Evolutionary conservation across 2,888 invertebrate species (phyloP), one percentile per base, ranked within the genome.

Genomic region (Papilio demoleus): DNA sequence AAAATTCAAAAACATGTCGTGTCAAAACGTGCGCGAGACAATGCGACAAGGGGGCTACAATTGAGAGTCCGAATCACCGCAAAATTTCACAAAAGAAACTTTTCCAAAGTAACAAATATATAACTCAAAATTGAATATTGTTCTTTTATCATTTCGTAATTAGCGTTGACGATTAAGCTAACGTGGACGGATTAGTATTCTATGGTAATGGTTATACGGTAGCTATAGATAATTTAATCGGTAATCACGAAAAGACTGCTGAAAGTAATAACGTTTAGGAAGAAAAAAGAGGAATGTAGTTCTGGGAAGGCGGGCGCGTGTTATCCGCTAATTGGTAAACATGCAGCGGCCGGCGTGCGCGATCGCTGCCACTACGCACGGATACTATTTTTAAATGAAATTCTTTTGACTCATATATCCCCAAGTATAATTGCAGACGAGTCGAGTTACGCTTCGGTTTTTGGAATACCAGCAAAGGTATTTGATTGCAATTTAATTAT

Each of bases 1-100:
- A 93, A 93, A 93, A 93, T 93, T 93, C 92, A 93, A 92, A 93
- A 92, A 92, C 92, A 91, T 92, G 92, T 90, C 90, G 90, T 83
- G 88, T 77, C 85, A 82, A 81, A 84, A 81, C 83, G 82, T 86
- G 82, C 81, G 84, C 85, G 86, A 86, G 84, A 86, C 84, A 87
- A 87, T 84, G 86, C 86, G 86, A 87, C 86, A 84, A 88, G 88
- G 84, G 83, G 77, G 83, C 85, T 84, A 90, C 88, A 91, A 91
- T 91, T 87, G 90, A 88, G 87, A 88, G n/a, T n/a, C n/a, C 17
- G 27, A 31, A n/a, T 60, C 22, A 38, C 4, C 2, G 11, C 24
- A 56, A 40, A 56, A 14, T 27, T 31, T 12, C n/a, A 31, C 31
- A 34, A 62, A 31, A 12, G 36, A 47, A 59, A 79, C 76, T 81